Evolutionary conservation across 2,797 vertebrate species (phyloP).

Genomic region (Aselliscus stoliczkanus): DNA sequence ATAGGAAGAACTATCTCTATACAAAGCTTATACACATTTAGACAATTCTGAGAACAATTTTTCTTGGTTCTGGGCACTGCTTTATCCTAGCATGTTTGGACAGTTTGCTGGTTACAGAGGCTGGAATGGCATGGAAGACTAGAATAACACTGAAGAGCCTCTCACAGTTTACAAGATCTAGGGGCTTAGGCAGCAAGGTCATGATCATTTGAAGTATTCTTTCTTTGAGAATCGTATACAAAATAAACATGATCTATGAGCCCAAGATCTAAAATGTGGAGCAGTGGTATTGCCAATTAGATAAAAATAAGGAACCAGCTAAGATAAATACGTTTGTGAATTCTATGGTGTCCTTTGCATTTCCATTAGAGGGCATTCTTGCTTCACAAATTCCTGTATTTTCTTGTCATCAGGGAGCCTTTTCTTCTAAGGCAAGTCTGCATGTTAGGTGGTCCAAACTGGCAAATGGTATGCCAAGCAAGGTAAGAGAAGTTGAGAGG

Average conservation of each 20-base stretch:
- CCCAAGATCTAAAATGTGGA: background rate
- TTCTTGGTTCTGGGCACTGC: background rate
- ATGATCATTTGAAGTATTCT: background rate
- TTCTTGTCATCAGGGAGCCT: slow-evolving; percentile 51
- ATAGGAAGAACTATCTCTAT: background rate
- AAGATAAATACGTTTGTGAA: background rate
- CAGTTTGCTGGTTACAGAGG: background rate
- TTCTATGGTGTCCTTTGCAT: background rate
- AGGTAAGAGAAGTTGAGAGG: slow-evolving; percentile 76
- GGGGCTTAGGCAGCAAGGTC: background rate
- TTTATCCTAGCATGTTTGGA: background rate
- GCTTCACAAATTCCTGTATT: slow-evolving; percentile 67
- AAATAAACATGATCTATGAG: background rate
- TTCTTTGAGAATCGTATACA: background rate
- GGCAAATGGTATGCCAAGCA: slow-evolving; percentile 67
- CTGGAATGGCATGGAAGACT: background rate
- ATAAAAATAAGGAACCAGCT: background rate
- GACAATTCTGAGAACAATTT: background rate
- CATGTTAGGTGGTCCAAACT: slow-evolving; percentile 82
- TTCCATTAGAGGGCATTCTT: slow-evolving; percentile 81
- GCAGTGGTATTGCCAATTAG: background rate
- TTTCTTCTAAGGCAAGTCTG: slow-evolving; percentile 72
- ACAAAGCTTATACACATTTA: background rate
- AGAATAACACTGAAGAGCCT: background rate
- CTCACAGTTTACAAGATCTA: background rate